Base-by-base conservation (phyloP, 2,797 vertebrate species). In the Mus spretus region DNA sequence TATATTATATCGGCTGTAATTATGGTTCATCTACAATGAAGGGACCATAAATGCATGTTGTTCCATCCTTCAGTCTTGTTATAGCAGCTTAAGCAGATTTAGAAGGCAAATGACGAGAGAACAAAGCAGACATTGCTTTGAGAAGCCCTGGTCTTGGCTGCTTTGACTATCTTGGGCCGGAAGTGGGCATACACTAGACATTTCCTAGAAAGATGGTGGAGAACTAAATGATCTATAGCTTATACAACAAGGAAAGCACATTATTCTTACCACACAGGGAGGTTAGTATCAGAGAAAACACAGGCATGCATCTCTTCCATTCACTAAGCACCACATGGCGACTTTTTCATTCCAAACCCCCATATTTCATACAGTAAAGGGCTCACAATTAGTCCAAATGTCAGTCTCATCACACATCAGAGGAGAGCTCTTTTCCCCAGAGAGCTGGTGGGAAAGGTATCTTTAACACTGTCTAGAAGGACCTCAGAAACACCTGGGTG, bases 361-460 rank as follows among this genome's bases (percentile, higher is more conserved):
- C 34, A 24, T 20, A 4, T 0, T 0, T 55, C n/a, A 61, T 24
- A 17, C 22, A 34, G 14, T 59, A 12, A 40, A 11, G 1, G 13
- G 13, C 40, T 91, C 11, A 4, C 7, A 15, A 67, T 12, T 70
- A 65, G 53, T 88, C 59, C 44, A 87, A 67, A 78, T 53, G 28
- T 93, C 65, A 80, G 44, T 61, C 82, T 93, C 82, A 57, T 70
- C 78, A 9, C 37, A 47, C 94, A 92, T 87, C 13, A 72, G 44
- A 70, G 84, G 74, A 78, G 65, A 91, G 31, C 10, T 50, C 13
- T 77, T 93, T 89, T 53, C 88, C 44, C 89, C 79, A 31, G 61
- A 90, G 50, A 87, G 26, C 20, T 24, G 57, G 63, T 86, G 34
- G 93, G 11, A 90, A 95, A 91, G n/a, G 89, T 31, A 89, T 79